Base-by-base conservation (phyloP, 2,797 vertebrate species). In the Synaphobranchus kaupii region DNA sequence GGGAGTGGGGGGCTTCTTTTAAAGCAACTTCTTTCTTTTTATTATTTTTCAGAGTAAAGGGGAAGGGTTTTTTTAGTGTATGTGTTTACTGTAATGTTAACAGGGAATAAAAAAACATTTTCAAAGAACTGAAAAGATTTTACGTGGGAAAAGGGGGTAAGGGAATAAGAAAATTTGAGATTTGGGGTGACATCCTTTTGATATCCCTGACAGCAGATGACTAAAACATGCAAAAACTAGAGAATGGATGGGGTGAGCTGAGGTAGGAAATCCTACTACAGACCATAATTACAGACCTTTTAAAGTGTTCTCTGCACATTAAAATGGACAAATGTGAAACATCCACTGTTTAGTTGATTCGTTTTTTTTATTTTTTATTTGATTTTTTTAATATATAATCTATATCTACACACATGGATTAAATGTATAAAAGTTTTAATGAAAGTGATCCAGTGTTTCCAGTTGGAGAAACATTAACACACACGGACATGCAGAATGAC, bases 1-100 rank as follows among this genome's bases (percentile, higher is more conserved):
- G 96, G 97, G 95, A 95, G 95, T 39, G 91, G 93, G 88, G 89
- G 87, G 94, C 95, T 94, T 97, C 96, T 96, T 93, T 97, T 97
- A 97, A 97, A 92, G 95, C 93, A 93, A 93, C 90, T 91, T 91
- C 92, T 94, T 94, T 34, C 68, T 31, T 31, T 28, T 73, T 73
- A 10, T 20, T 34, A 73, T 73, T 13, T 34, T 6, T 66, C 60
- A 66, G 22, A n/a, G 60, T 66, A 13, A 22, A 22, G 60, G 60
- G 22, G 25, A 60, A 60, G 20, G 1, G 5, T 5, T 66, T 25
- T 66, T 66, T 66, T n/a, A 66, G 12, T 9, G 60, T 22, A 22
- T 73, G 68, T 34, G 12, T 73, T 31, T 31, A 58, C 34, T 48
- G 34, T 48, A 54, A 39, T 20, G 39, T 86, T 58, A 50, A 86